Conservation (phyloP, 2,797 vertebrate genomes). For the Chaunax sp. region DNA sequence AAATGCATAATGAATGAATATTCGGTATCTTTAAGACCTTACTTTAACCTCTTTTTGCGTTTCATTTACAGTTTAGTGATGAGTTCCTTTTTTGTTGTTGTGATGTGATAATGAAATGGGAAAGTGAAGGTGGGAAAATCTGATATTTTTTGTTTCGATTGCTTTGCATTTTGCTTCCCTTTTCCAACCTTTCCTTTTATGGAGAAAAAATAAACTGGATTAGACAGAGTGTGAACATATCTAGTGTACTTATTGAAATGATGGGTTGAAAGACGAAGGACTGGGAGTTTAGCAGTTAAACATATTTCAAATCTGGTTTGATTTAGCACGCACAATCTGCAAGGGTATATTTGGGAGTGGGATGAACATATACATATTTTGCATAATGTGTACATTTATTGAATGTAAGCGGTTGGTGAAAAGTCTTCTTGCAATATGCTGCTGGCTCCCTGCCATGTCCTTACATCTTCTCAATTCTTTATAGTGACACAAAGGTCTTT, state of each 20-base stretch:
- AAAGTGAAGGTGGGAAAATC: slow-evolving; percentile 72
- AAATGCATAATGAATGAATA: slow-evolving; percentile 67
- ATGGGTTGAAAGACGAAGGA: slow-evolving; percentile 1
- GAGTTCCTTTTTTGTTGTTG: slow-evolving; percentile 68
- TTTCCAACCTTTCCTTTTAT: slow-evolving; percentile 74
- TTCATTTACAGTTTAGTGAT: slow-evolving; percentile 79
- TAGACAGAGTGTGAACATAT: slow-evolving; percentile 73
- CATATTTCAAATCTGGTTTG: background rate
- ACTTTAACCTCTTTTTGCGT: slow-evolving; percentile 80
- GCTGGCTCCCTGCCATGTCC: slow-evolving; percentile 29
- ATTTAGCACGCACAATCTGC: background rate
- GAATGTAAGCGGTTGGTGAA: background rate
- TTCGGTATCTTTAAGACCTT: slow-evolving; percentile 79
- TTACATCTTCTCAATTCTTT: slow-evolving; percentile 37
- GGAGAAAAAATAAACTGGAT: slow-evolving; percentile 86
- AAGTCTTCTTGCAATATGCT: slow-evolving; percentile 8
- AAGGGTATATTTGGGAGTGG: background rate
- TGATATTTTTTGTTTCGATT: slow-evolving; percentile 74
- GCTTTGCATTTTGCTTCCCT: slow-evolving; percentile 69
- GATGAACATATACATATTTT: background rate
- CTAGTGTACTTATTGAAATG: slow-evolving; percentile 48
- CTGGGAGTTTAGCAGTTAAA: background rate
- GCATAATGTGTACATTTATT: background rate
- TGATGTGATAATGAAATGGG: slow-evolving; percentile 76
- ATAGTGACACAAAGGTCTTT: slow-evolving; percentile 49